Conservation (phyloP, 2,113 vertebrate species). For the Ophiodon elongatus region DNA sequence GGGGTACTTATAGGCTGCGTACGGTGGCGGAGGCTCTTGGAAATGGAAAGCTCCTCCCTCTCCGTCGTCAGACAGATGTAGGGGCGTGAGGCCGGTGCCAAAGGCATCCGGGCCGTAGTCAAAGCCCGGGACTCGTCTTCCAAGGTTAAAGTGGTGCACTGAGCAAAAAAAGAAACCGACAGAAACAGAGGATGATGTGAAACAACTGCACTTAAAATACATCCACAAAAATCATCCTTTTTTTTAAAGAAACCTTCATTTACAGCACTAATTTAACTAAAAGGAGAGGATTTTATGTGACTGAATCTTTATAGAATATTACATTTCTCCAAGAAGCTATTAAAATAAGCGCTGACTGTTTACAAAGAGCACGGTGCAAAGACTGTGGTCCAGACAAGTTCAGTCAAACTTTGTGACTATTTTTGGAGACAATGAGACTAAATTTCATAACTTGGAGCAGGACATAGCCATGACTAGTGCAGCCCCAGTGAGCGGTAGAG, state of each 20-base stretch:
- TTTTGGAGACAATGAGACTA: no score
- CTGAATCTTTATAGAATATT: background rate
- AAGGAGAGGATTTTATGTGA: background rate
- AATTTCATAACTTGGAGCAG: no score
- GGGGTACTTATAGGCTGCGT: constrained; percentile 97
- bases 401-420: background rate
- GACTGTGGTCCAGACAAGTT: no score
- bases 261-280: background rate
- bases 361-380: background rate
- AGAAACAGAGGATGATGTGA: background rate
- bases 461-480: no score
- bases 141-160: constrained; percentile 99
- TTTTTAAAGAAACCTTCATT: background rate
- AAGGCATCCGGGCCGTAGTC: constrained; percentile 95
- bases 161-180: background rate
- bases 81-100: constrained; percentile 95
- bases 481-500: no score
- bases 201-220: background rate
- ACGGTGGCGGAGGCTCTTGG: constrained; percentile 96
- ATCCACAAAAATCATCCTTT: background rate
- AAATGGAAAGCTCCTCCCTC: constrained; percentile 98
- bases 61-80: constrained; percentile 97
- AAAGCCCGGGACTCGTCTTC: constrained; percentile 95
- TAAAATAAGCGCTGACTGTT: background rate
- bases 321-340: no score